A percentile compares a stretch with the other conserved stretches of the same genome.
Evolutionary conservation across 2,797 vertebrate species (phyloP).

Genomic region (Onychomys torridus): DNA sequence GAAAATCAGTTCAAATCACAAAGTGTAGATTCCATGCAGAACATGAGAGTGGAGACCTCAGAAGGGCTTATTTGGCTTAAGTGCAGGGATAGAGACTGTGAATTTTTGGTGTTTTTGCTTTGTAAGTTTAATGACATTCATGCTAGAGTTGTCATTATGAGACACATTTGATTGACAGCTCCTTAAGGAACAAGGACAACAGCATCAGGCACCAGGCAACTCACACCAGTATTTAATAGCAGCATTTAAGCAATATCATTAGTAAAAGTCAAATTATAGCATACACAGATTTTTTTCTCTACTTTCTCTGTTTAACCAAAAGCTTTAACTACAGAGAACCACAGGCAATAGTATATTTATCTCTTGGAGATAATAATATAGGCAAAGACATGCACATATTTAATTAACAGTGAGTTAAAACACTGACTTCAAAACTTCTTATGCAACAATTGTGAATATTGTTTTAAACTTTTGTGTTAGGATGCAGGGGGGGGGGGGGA

Average conservation of each 20-base stretch:
- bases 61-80: background rate
- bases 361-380: conserved; percentile 47
- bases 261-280: background rate
- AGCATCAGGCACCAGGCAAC: background rate
- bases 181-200: background rate
- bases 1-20: background rate
- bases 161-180: background rate
- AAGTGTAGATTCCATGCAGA: conserved; percentile 12
- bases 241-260: background rate
- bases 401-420: background rate
- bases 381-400: background rate
- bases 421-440: background rate
- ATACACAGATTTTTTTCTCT: background rate
- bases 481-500: background rate
- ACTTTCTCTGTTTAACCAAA: background rate
- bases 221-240: background rate
- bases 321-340: background rate
- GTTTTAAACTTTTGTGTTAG: background rate
- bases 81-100: background rate
- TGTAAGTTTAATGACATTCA: background rate
- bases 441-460: background rate
- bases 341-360: background rate
- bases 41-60: background rate
- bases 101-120: background rate
- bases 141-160: background rate